phyloP scores from a whole-genome alignment of 1,140 invertebrate species.

The Psilanteris sp. region DNA sequence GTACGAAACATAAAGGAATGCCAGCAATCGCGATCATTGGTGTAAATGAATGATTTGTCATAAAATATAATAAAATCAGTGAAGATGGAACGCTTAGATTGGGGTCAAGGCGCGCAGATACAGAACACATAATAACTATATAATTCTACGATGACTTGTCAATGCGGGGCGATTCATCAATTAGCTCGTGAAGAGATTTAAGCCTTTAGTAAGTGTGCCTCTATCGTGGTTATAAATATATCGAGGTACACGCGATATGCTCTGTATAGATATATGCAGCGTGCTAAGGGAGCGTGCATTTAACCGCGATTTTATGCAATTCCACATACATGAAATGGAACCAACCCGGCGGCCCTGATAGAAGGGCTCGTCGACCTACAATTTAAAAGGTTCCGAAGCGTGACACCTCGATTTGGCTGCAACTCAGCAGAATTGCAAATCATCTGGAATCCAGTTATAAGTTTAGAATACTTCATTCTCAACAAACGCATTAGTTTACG shows the following conservation, averaged over 20 bases:
- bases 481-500: too few species aligned
- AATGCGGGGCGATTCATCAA: conserved; percentile 64
- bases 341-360: conserved; percentile 53
- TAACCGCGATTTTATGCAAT: conserved; percentile 61
- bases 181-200: conserved; percentile 62
- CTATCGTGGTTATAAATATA: conserved; percentile 64
- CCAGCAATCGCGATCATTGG: conserved; percentile 44
- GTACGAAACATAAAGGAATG: neutral
- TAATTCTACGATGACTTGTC: conserved; percentile 63
- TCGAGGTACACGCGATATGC: conserved; percentile 58
- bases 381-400: conserved; percentile 40
- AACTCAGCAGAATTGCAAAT: conserved; percentile 52
- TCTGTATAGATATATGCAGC: conserved; percentile 30
- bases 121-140: conserved; percentile 62
- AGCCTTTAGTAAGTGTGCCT: conserved; percentile 60
- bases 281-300: conserved; percentile 29
- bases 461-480: neutral
- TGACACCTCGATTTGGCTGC: conserved; percentile 27
- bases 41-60: conserved; percentile 59
- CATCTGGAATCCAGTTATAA: conserved; percentile 18
- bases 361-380: conserved; percentile 63
- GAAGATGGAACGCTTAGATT: conserved; percentile 59
- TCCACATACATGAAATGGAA: conserved; percentile 45
- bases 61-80: conserved; percentile 63
- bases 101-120: conserved; percentile 59